phyloP scores from a whole-genome alignment of 1,140 invertebrate species.

The Drosophila persimilis region DNA sequence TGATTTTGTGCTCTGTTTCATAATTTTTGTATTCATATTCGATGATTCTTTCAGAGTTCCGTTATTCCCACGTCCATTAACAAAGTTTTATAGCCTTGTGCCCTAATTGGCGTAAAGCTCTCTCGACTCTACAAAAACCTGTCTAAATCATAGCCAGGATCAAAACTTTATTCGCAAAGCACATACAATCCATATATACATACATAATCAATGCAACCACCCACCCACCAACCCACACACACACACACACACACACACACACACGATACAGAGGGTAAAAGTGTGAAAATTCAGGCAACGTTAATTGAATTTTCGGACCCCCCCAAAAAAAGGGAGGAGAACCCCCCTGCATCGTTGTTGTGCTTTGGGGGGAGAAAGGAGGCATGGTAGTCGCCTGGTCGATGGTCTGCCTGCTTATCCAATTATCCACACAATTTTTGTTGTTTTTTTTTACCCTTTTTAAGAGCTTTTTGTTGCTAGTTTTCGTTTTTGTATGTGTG shows the following conservation, averaged over 20 bases:
- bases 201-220: slow-evolving; percentile 37
- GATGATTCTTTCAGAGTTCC: too few species aligned
- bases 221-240: too few species aligned
- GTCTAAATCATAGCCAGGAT: slow-evolving; percentile 7
- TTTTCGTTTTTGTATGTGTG: not conserved
- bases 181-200: slow-evolving; percentile 5
- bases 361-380: slow-evolving; percentile 2
- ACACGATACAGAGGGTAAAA: slow-evolving; percentile 1
- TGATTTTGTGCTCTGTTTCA: too few species aligned
- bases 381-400: slow-evolving; percentile 12
- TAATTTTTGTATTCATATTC: too few species aligned
- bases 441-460: not conserved
- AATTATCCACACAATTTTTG: slow-evolving; percentile 35
- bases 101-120: not conserved
- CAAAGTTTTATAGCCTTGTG: too few species aligned
- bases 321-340: slow-evolving; percentile 8
- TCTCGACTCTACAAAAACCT: not conserved
- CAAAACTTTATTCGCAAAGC: slow-evolving; percentile 31
- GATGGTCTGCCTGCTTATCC: slow-evolving; percentile 43
- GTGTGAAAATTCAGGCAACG: slow-evolving; percentile 41
- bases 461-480: too few species aligned
- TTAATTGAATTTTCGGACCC: slow-evolving; percentile 68
- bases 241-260: not conserved
- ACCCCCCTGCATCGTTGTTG: slow-evolving; percentile 9
- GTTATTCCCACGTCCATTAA: not conserved